Base-by-base conservation (phyloP, 2,797 vertebrate species). In the Acrossocheilus fasciatus region DNA sequence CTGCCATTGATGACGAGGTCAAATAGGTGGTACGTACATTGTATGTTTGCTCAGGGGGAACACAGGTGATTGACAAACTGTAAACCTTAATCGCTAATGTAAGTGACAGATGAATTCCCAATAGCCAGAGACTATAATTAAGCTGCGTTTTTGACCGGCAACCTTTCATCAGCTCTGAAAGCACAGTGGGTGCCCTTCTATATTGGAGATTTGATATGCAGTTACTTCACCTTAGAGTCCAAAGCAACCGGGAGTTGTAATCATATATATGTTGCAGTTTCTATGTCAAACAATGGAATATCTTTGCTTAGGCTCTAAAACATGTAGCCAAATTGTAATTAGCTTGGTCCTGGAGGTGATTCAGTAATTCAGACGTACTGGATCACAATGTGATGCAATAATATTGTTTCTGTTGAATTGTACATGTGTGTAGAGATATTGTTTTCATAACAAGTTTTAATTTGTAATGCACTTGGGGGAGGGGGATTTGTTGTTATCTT, bases 31-130 rank as follows among this genome's bases (percentile, higher is more conserved):
- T 75, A 57, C 62, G 34, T 30, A 69, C 66, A 50, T 85, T 68
- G 78, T 81, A 81, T 52, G 18, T 68, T 69, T 84, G 70, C 81
- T 85, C 57, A 43, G 72, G 64, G 85, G 62, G 81, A 85, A 78
- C 79, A 26, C 34, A 50, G 50, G 26, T 85, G 86, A 90, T 87
- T 88, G 86, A 89, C 88, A 79, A 88, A 86, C 76, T 82, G 81
- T 81, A 80, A 84, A 83, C 84, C 12, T 57, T 59, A 78, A 54
- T 30, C 73, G 23, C 75, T 80, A 73, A 76, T 80, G 41, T 62
- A 87, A 85, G 83, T 83, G 82, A 86, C 77, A 68, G 78, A 87
- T 68, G 81, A 80, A 83, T 76, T 81, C 83, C 74, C 66, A 86
- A 54, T 39, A 59, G 83, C 41, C 23, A 20, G 23, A 50, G 75